A percentile compares a stretch with the other conserved stretches of the same genome.
Conservation (phyloP, 2,113 vertebrate genomes). For the Bucco capensis region DNA sequence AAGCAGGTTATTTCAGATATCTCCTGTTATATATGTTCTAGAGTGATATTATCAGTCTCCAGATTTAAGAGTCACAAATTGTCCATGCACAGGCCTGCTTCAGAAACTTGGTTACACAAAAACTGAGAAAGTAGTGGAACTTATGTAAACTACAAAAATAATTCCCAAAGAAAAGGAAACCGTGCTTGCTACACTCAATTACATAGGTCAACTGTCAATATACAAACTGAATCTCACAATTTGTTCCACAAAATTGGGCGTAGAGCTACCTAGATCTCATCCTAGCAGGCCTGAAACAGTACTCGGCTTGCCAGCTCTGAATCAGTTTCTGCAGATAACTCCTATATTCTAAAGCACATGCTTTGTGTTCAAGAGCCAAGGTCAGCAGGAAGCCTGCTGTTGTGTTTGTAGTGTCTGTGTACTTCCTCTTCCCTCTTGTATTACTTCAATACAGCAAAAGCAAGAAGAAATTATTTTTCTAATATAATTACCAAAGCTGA, state of each 20-base stretch:
- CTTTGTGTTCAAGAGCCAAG: constrained; percentile 18
- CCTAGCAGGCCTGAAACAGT: constrained; percentile 10
- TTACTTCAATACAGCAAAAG: constrained; percentile 2
- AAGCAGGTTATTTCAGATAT: not conserved
- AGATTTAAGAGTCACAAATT: not conserved
- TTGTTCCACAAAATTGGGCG: not conserved
- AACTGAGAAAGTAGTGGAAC: not conserved
- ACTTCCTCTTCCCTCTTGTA: constrained; percentile 49
- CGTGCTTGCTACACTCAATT: not conserved
- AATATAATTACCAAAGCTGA: not conserved
- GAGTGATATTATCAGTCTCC: not conserved
- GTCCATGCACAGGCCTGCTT: not conserved
- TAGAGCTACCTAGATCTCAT: not conserved
- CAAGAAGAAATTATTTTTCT: not conserved
- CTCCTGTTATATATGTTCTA: not conserved
- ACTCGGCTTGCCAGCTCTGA: not conserved
- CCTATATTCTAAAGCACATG: not conserved
- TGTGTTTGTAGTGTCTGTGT: constrained; percentile 28
- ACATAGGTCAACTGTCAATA: not conserved
- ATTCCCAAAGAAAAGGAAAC: constrained; percentile 13
- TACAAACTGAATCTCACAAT: not conserved
- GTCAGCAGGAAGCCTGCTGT: constrained; percentile 41
- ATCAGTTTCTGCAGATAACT: constrained; percentile 18
- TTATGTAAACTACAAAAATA: not conserved
- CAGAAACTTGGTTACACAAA: not conserved